Evolutionary conservation across 2,888 invertebrate genomes (phyloP).

Genomic region (Torymus aiolomorphi): DNA sequence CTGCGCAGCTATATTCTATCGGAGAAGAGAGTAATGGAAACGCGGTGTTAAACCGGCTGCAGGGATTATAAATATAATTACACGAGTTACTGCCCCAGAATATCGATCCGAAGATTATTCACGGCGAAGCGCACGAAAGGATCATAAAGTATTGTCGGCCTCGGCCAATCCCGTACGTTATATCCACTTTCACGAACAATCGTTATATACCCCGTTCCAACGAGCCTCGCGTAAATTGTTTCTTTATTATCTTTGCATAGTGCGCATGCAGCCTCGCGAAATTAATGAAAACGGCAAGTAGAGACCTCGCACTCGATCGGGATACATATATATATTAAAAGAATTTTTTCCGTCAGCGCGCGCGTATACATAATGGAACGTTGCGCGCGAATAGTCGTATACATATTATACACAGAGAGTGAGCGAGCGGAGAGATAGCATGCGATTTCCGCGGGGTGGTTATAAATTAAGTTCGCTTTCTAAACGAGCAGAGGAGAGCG

Average conservation of each 20-base stretch:
- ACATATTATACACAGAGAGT: neutral
- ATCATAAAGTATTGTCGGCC: neutral
- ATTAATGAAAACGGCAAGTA: conserved; percentile 31
- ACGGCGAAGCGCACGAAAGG: neutral
- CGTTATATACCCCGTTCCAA: neutral
- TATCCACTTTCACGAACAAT: conserved; percentile 18
- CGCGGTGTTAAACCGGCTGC: no score
- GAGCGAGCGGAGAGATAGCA: conserved; percentile 5
- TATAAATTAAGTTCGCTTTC: conserved; percentile 57
- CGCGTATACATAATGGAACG: conserved; percentile 21
- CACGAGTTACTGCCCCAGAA: neutral
- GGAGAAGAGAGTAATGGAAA: no score
- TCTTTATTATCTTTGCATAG: neutral
- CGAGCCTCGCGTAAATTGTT: neutral
- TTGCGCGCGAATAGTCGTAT: neutral
- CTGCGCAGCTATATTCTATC: no score
- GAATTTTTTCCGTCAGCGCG: conserved; percentile 7
- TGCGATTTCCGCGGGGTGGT: conserved; percentile 44
- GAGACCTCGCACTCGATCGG: no score
- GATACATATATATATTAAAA: conserved; percentile 35
- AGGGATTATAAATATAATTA: no score
- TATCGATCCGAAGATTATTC: conserved; percentile 22
- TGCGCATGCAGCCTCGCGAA: neutral
- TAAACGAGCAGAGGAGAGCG: conserved; percentile 35
- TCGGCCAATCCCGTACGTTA: conserved; percentile 11